phyloP scores from a whole-genome alignment of 1,140 invertebrate genomes.

The Theocolax elegans region DNA sequence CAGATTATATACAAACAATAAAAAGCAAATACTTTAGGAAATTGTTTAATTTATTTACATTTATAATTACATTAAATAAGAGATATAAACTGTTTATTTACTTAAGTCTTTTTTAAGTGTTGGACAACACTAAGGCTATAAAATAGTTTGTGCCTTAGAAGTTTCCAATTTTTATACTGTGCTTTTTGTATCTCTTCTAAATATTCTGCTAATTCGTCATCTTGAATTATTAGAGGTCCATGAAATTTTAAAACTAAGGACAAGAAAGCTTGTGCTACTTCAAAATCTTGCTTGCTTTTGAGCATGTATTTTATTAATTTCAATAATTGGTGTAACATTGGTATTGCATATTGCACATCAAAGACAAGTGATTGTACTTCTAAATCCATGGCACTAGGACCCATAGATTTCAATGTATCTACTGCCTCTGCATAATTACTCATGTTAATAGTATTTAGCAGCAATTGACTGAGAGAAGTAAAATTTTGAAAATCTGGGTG shows the following conservation, averaged over 20 bases:
- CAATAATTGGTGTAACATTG: constrained; percentile 83
- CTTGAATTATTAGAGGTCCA: constrained; percentile 72
- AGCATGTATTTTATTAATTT: constrained; percentile 80
- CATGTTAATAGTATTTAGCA: constrained; percentile 63
- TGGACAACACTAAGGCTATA: constrained; percentile 83
- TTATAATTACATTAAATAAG: too few species aligned
- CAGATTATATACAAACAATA: too few species aligned
- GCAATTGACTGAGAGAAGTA: constrained; percentile 74
- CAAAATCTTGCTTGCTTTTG: constrained; percentile 84
- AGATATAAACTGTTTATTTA: constrained; percentile 27
- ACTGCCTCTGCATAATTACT: constrained; percentile 72
- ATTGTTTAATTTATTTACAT: too few species aligned
- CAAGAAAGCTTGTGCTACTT: constrained; percentile 93
- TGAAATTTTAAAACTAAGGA: constrained; percentile 91
- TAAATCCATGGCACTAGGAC: constrained; percentile 88
- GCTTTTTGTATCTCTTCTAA: constrained; percentile 71
- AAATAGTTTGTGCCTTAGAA: constrained; percentile 77
- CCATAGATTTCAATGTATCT: constrained; percentile 81
- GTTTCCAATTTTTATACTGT: constrained; percentile 75
- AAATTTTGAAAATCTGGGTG: constrained; percentile 73
- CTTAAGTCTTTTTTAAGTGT: constrained; percentile 76
- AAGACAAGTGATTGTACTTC: constrained; percentile 87
- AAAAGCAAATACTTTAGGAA: too few species aligned
- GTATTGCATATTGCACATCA: constrained; percentile 75
- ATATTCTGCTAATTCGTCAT: constrained; percentile 69